Evolutionary conservation across 2,888 invertebrate genomes (phyloP), one percentile per base, ranked within the genome.

Genomic region (Macrophya annulata): DNA sequence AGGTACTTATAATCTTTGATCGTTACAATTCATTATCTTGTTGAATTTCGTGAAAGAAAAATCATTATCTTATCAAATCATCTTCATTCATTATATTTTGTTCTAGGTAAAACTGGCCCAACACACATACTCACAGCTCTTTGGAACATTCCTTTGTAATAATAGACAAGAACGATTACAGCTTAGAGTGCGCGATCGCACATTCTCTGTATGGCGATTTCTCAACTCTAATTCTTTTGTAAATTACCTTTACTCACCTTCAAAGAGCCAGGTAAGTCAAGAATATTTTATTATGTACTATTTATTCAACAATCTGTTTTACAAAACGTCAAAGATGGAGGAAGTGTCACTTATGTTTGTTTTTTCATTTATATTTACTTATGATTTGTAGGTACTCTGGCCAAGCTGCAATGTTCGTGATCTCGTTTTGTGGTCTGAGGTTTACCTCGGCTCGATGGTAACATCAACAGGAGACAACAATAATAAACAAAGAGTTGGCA

Each of bases 81-180:
- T 25, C 72, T 37, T 25, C 9, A 65, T 62, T 40, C n/a, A 72
- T 2, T 45, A n/a, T 17, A 40, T 84, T 84, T 40, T 86, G 84
- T 93, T 94, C 51, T 93, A 99, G 98, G 97, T 99, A 87, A 99
- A 99, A 95, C 94, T 99, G 91, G 98, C 97, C 2, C 98, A 99
- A 89, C 99, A 99, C 94, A 97, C 97, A 81, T 98, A 99, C 94
- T 99, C 99, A 86, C 98, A 98, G 94, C 95, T 99, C 92, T 99
- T 99, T 94, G 99, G 99, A 89, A 99, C 99, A 89, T 99, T 99
- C 95, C 95, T 99, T 88, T 98, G 98, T 94, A 99, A 99, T 95
- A 96, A 96, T 65, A 94, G 95, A 83, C 96, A 96, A 89, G 97
- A 98, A 93, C 96, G 98, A 62, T 93, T 94, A 81, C 95, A 95